Conservation (phyloP, 2,797 vertebrate species). For the Prunella strophiata region DNA sequence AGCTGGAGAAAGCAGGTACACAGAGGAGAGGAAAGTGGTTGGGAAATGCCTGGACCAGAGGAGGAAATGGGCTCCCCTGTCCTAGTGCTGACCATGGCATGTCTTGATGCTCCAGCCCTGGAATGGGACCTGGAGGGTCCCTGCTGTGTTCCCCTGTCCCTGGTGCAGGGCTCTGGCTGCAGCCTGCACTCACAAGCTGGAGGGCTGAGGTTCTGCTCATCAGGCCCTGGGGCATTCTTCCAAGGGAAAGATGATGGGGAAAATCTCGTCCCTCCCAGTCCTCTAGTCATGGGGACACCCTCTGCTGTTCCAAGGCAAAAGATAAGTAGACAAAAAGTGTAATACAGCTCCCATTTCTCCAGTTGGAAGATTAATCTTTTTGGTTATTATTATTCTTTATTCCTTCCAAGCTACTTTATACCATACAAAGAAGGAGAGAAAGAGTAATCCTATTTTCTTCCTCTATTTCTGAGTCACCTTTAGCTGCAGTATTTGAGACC, state of each 20-base stretch:
- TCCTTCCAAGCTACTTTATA: background rate
- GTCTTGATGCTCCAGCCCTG: background rate
- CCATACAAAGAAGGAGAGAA: background rate
- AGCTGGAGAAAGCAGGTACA: background rate
- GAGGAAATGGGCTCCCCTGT: background rate
- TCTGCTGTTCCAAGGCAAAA: background rate
- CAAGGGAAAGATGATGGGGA: background rate
- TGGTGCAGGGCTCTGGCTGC: background rate
- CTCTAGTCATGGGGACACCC: background rate
- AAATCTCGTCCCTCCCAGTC: background rate
- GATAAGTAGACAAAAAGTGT: background rate
- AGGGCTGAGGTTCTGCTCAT: background rate
- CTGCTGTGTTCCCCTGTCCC: background rate
- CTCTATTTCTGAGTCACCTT: background rate
- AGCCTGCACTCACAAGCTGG: background rate
- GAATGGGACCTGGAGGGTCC: background rate
- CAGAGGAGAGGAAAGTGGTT: background rate
- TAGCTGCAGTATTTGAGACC: background rate
- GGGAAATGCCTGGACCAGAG: background rate
- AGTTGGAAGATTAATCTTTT: background rate
- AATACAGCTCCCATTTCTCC: background rate
- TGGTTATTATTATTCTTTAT: background rate
- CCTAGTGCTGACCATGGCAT: accelerated
- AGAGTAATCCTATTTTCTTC: background rate
- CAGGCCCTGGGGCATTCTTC: background rate